Base-by-base conservation (phyloP, 1,140 invertebrate genomes). In the Cephus cinctus region DNA sequence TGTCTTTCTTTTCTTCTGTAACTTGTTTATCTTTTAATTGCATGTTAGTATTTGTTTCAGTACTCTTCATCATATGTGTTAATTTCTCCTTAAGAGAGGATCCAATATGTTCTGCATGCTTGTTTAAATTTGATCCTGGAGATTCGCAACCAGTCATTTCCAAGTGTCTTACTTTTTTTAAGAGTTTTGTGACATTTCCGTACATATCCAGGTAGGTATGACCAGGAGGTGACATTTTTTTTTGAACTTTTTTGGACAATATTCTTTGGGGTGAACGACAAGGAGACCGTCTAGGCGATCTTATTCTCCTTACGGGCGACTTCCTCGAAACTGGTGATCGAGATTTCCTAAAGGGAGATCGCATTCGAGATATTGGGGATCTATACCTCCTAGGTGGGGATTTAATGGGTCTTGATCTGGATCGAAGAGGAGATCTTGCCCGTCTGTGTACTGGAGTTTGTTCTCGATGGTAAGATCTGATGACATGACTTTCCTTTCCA, bases 41-140 rank as follows among this genome's bases (percentile, higher is more conserved):
- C 2, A 22, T 5, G 11, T 9, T 16, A n/a, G 14, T 20, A n/a
- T 5, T 18, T 22, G 40, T 18, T 9, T 49, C 15, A 22, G 9
- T 15, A 2, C 23, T 20, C 31, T 71, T 73, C 4, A 73, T 43
- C 22, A 75, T 72, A 14, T 69, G 71, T 15, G 54, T 56, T 18
- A 77, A 36, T 19, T 77, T 76, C 1, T 75, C 67, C 31, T 71
- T 75, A 18, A 76, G 50, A 4, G 75, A 74, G 0, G 67, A 65
- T 2, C 55, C 40, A n/a, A n/a, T n/a, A 31, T 55, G 62, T 5
- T 66, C 59, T 14, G 65, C 65, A 2, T 14, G 46, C 30, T 57
- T 57, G 12, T 32, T 47, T 5, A 54, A 22, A 20, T 27, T 52
- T 47, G 41, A 14, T 32, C 52, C 18, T 9, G 44, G 27, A 5